Conservation (phyloP, 2,888 invertebrate species). For the Gymnocheta viridis region DNA sequence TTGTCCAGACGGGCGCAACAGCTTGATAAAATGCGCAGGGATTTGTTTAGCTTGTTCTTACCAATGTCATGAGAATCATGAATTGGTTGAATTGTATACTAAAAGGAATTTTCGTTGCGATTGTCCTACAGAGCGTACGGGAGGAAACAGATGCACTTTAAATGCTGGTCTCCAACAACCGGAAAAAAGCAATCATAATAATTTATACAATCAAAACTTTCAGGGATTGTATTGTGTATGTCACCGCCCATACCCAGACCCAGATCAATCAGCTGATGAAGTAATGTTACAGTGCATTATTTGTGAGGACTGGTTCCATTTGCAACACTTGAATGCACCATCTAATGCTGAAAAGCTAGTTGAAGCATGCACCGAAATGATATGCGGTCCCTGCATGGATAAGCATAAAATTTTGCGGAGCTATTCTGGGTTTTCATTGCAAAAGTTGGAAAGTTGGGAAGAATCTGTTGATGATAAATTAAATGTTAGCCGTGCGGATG, state of each 20-base stretch:
- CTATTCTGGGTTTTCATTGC: constrained; percentile 84
- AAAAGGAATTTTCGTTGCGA: constrained; percentile 98
- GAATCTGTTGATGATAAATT: constrained; percentile 71
- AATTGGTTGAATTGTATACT: constrained; percentile 96
- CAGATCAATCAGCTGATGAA: constrained; percentile 90
- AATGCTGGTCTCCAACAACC: constrained; percentile 72
- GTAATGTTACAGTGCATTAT: constrained; percentile 98
- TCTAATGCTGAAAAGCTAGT: constrained; percentile 83
- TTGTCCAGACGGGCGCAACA: constrained; percentile 85
- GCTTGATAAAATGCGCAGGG: constrained; percentile 87
- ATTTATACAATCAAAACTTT: constrained; percentile 96
- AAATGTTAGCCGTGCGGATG: constrained; percentile 73
- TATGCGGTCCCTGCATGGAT: constrained; percentile 90
- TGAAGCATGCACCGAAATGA: constrained; percentile 89
- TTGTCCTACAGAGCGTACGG: constrained; percentile 84
- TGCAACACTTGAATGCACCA: constrained; percentile 85
- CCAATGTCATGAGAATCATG: constrained; percentile 97
- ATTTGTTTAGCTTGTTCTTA: constrained; percentile 97
- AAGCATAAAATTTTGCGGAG: constrained; percentile 88
- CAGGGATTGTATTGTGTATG: constrained; percentile 96
- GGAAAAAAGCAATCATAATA: constrained; percentile 86
- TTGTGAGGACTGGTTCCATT: constrained; percentile 99
- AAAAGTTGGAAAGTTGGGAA: constrained; percentile 70
- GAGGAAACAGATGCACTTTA: constrained; percentile 82
- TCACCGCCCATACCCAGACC: constrained; percentile 96